Percentiles rank a stretch among this genome's conserved stretches.
Evolutionary conservation across 2,113 vertebrate species (phyloP).

Genomic region (Riparia riparia): DNA sequence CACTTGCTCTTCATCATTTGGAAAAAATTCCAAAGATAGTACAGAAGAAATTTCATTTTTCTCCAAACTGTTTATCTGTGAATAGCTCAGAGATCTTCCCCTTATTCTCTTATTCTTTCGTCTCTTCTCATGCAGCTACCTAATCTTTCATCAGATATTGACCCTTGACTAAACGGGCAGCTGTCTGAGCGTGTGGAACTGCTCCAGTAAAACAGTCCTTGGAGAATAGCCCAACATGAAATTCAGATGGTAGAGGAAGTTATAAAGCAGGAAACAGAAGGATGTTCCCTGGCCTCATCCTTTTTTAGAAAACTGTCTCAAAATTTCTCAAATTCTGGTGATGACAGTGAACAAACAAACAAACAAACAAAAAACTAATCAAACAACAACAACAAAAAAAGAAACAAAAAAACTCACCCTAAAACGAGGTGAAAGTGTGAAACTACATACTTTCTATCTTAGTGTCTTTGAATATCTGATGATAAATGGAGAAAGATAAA

Average conservation of each 20-base stretch:
- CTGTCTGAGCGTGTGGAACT: neutral
- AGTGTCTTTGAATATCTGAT: neutral
- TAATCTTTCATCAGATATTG: neutral
- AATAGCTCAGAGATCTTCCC: neutral
- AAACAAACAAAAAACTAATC: too few species aligned
- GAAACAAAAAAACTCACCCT: neutral
- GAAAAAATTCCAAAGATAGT: neutral
- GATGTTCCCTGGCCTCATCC: neutral
- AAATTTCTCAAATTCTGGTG: neutral
- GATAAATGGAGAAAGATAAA: neutral
- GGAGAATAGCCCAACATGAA: neutral
- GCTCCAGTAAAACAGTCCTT: neutral
- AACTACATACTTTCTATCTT: neutral
- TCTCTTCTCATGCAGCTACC: neutral
- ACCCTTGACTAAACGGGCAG: neutral
- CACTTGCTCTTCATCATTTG: neutral
- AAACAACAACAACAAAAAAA: too few species aligned
- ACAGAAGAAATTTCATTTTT: neutral
- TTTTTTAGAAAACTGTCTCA: neutral
- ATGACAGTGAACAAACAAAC: neutral
- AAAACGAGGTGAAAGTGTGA: neutral
- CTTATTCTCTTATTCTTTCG: neutral
- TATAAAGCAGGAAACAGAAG: neutral
- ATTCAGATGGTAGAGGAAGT: neutral
- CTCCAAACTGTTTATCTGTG: neutral